Percentiles rank a stretch among this genome's conserved stretches.
Evolutionary conservation across 1,140 invertebrate species (phyloP).

Genomic region (Aphis gossypii): DNA sequence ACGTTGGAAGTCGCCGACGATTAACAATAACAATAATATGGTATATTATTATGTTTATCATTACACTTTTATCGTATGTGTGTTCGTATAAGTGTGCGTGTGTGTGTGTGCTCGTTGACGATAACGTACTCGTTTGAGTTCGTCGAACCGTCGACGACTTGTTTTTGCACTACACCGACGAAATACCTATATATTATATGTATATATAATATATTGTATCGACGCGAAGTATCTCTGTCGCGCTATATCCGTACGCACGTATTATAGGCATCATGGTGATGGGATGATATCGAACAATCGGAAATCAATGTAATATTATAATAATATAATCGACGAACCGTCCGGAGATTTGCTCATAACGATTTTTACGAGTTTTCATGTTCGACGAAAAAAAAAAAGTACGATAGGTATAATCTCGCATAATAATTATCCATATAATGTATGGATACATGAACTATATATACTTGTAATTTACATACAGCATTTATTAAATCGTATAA

Average conservation of each 20-base stretch:
- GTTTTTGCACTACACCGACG: neutral
- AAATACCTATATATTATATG: neutral
- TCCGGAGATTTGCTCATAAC: neutral
- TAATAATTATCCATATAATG: too few species aligned
- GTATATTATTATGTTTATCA: neutral
- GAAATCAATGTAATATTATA: neutral
- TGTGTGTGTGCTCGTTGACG: neutral
- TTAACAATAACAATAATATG: neutral
- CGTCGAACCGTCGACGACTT: slow-evolving; percentile 30
- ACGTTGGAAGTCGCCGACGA: too few species aligned
- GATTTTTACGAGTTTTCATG: neutral
- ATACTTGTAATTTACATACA: neutral
- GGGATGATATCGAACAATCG: slow-evolving; percentile 5
- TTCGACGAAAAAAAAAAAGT: neutral
- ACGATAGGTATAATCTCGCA: neutral
- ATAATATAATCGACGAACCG: neutral
- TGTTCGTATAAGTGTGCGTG: too few species aligned
- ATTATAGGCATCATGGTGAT: neutral
- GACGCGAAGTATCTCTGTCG: neutral
- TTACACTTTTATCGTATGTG: too few species aligned
- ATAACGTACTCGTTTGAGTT: slow-evolving; percentile 10
- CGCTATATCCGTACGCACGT: neutral
- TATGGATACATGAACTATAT: too few species aligned
- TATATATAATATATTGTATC: slow-evolving; percentile 12
- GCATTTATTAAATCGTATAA: neutral